Percentiles rank a stretch among this genome's conserved stretches.
Evolutionary conservation across 2,797 vertebrate genomes (phyloP).

Genomic region (Heterohyrax brucei): DNA sequence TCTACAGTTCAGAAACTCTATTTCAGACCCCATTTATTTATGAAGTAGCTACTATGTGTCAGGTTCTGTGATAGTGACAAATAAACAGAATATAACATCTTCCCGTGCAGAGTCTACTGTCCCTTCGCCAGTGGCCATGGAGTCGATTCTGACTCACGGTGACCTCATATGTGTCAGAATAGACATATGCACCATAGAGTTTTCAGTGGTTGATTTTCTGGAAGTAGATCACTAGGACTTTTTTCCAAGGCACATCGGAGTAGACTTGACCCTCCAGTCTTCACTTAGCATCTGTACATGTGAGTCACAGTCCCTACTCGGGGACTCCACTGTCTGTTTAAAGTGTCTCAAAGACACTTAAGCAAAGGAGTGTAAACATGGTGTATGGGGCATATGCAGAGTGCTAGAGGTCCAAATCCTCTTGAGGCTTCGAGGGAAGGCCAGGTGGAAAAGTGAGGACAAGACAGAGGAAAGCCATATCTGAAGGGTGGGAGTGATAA

Average conservation of each 20-base stretch:
- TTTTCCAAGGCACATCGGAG: too few species aligned
- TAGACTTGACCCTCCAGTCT: too few species aligned
- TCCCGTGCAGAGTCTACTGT: not conserved
- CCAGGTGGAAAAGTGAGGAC: not conserved
- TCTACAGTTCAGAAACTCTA: slow-evolving; percentile 54
- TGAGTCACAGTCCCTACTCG: too few species aligned
- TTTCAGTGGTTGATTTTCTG: too few species aligned
- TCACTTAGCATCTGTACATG: too few species aligned
- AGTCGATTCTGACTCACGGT: too few species aligned
- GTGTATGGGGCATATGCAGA: not conserved
- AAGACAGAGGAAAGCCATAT: not conserved
- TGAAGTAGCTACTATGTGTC: not conserved
- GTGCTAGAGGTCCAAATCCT: not conserved
- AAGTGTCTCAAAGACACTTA: not conserved
- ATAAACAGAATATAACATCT: not conserved
- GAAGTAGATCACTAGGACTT: too few species aligned
- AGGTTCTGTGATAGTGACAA: not conserved
- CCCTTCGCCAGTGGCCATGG: not conserved
- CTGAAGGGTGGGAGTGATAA: not conserved
- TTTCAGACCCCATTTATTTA: not conserved
- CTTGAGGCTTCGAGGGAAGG: not conserved
- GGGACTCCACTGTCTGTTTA: not conserved
- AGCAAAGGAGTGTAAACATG: not conserved
- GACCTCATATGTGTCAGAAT: too few species aligned
- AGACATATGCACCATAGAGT: too few species aligned